phyloP scores from a whole-genome alignment of 1,140 invertebrate species.

The Macrobrachium nipponense region DNA sequence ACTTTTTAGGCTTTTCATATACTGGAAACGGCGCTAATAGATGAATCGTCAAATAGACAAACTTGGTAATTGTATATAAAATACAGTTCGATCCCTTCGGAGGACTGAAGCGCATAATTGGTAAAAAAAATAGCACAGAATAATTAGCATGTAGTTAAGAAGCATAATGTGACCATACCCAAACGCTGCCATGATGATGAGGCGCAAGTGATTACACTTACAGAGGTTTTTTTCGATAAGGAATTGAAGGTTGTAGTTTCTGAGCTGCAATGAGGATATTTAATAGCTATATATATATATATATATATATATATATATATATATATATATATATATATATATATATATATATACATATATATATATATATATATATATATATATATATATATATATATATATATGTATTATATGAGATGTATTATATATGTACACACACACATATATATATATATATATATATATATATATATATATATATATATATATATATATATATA shows the following conservation, averaged over 20 bases:
- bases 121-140: too few species aligned
- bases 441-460: not conserved
- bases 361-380: not conserved
- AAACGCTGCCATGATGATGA: not conserved
- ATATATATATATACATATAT: not conserved
- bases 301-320: slow-evolving; percentile 3
- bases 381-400: too few species aligned
- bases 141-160: too few species aligned
- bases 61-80: too few species aligned
- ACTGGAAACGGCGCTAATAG: too few species aligned
- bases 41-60: too few species aligned
- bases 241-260: not conserved
- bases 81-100: too few species aligned
- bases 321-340: slow-evolving; percentile 11
- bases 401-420: too few species aligned
- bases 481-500: not conserved
- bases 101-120: too few species aligned
- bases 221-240: not conserved
- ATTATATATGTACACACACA: not conserved
- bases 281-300: not conserved
- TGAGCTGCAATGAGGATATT: not conserved
- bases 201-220: not conserved
- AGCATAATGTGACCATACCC: not conserved
- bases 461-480: not conserved
- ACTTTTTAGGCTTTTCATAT: too few species aligned